Base-by-base conservation (phyloP, 2,888 invertebrate species). In the Dichetophora obliterata region DNA sequence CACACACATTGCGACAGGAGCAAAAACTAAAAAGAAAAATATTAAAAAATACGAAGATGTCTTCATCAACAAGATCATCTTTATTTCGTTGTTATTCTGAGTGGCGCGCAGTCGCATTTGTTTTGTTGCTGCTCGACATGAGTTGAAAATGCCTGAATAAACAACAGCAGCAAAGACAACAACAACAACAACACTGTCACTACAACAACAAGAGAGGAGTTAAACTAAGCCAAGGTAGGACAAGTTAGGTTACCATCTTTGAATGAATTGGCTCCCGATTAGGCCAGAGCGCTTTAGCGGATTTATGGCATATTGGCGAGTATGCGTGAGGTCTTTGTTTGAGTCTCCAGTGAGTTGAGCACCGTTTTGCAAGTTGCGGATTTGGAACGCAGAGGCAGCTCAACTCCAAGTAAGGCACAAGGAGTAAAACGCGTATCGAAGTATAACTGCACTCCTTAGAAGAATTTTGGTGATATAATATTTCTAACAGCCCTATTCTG, bases 121-220 rank as follows among this genome's bases (percentile, higher is more conserved):
- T 83, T 85, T 82, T 85, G 83, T 83, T 84, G 83, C 83, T 84
- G 85, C 83, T 84, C 79, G 83, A 85, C 85, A 86, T 85, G 86
- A 83, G 83, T 84, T 84, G 85, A 84, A 85, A 85, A 85, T 85
- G 84, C 52, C 50, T 72, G 43, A 37, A 66, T 8, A 54, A 75
- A 63, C 72, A 75, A 22, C 73, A 68, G 37, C 75, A 74, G 48
- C 54, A 77, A 50, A n/a, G 70, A 11, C 52, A 75, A 63, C 72
- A 75, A 22, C 73, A 68, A 43, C 75, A 74, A 52, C 54, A 77
- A 50, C 66, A 73, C 34, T 52, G 72, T 50, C n/a, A 48, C 75
- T 14, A 48, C n/a, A 37, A 68, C 48, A 61, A 66, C 19, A 22
- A 31, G 22, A 63, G 24, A 65, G 37, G 6, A 50, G 75, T 31